phyloP scores from a whole-genome alignment of 2,113 vertebrate genomes.

The Dipodomys stephensi region DNA sequence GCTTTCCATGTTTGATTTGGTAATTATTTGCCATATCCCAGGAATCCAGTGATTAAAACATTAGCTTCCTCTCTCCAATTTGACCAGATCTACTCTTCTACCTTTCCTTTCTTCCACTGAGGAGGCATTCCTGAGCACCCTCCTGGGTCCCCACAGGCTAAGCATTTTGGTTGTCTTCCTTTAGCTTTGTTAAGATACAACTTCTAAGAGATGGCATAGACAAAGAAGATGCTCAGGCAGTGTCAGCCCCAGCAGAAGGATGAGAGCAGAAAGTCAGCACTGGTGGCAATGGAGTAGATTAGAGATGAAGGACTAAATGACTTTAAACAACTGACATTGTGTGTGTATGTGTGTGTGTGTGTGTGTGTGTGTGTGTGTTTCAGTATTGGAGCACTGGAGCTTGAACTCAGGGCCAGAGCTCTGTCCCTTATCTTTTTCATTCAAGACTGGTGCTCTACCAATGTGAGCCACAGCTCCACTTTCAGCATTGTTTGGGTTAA shows the following conservation, averaged over 20 bases:
- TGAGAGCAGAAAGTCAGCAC: neutral
- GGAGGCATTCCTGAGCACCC: neutral
- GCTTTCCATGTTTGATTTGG: neutral
- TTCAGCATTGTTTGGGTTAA: no score
- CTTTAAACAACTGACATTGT: neutral
- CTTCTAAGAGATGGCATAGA: neutral
- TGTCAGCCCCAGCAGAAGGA: neutral
- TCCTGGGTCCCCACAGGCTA: neutral
- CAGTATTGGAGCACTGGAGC: no score
- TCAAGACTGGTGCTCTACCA: no score
- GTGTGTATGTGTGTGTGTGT: no score
- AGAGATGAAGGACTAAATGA: neutral
- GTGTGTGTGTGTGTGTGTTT: no score
- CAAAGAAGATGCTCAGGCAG: neutral
- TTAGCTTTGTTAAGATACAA: constrained; percentile 7
- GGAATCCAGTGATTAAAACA: neutral
- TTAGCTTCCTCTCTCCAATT: neutral
- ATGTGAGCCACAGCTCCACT: no score
- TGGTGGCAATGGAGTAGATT: rapidly evolving
- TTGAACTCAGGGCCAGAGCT: no score
- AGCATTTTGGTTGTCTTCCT: neutral
- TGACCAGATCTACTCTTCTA: neutral
- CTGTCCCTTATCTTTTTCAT: no score
- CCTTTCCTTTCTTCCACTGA: no score
- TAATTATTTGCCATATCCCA: neutral